These are phyloP conservation scores for Serrognathus titanus DNA, from an alignment of 2,888 invertebrate species.

Conservation along the genomic window DNA sequence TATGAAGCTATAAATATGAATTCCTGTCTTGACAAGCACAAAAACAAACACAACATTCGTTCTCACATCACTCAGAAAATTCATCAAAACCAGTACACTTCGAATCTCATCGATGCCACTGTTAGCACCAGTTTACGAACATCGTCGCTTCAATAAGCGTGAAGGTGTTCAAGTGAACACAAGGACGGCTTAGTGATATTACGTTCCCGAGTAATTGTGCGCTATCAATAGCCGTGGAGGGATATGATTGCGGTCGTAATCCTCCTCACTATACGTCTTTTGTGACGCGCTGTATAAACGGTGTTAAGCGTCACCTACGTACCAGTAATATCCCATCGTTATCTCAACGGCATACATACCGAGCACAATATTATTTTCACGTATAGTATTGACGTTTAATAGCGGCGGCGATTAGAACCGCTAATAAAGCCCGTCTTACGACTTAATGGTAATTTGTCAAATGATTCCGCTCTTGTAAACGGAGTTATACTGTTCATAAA, in stretches of 20 bases:
- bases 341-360: conserved; percentile 29
- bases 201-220: conserved; percentile 45
- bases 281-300: conserved; percentile 27
- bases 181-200: conserved; percentile 46
- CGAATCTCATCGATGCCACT: background rate
- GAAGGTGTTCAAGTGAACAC: conserved; percentile 34
- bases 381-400: too few species aligned
- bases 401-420: background rate
- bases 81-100: background rate
- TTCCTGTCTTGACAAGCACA: too few species aligned
- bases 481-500: too few species aligned
- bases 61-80: too few species aligned
- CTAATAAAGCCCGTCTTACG: background rate
- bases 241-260: conserved; percentile 19
- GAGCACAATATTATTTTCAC: conserved; percentile 23
- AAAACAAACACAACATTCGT: too few species aligned
- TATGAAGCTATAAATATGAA: too few species aligned
- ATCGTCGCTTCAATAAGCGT: conserved; percentile 25
- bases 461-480: too few species aligned
- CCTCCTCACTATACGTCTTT: conserved; percentile 28
- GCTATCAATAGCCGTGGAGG: conserved; percentile 38
- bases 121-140: background rate
- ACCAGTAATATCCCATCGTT: conserved; percentile 18
- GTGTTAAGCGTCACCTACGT: conserved; percentile 27
- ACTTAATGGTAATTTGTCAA: too few species aligned